These are phyloP conservation scores for Agrotis clavis DNA, from an alignment of 2,888 invertebrate species.

Conservation along the genomic window DNA sequence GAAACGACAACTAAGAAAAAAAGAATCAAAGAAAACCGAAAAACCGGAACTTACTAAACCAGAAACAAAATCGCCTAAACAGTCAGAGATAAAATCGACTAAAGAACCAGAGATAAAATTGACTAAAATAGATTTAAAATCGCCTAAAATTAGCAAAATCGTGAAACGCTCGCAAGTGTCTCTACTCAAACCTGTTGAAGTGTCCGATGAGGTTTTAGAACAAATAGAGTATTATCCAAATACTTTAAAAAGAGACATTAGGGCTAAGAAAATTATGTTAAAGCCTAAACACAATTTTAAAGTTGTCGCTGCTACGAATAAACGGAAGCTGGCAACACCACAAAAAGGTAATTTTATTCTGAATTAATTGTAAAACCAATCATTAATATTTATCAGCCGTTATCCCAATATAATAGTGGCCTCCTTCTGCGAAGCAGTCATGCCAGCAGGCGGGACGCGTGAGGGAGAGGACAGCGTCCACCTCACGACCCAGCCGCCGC, in stretches of 20 bases:
- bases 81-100: constrained; percentile 34
- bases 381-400: not conserved
- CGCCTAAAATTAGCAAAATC: constrained; percentile 42
- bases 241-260: constrained; percentile 71
- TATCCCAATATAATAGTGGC: too few relatives aligned
- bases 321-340: constrained; percentile 77
- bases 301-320: constrained; percentile 75
- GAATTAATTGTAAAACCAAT: constrained; percentile 1
- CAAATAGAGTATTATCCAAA: constrained; percentile 77
- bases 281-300: constrained; percentile 75
- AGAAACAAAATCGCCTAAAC: constrained; percentile 39
- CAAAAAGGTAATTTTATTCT: constrained; percentile 68
- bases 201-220: constrained; percentile 20
- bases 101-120: constrained; percentile 40
- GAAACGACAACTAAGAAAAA: constrained; percentile 62
- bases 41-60: constrained; percentile 52
- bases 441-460: too few relatives aligned
- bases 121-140: constrained; percentile 45
- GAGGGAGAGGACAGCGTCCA: too few relatives aligned
- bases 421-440: too few relatives aligned
- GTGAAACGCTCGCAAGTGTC: constrained; percentile 41
- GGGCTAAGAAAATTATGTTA: constrained; percentile 72
- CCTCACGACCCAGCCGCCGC: too few relatives aligned
- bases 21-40: constrained; percentile 29
- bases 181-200: constrained; percentile 40